Evolutionary conservation across 1,140 invertebrate species (phyloP), one percentile per base, ranked within the genome.

Genomic region (Oryctes rhinoceros): DNA sequence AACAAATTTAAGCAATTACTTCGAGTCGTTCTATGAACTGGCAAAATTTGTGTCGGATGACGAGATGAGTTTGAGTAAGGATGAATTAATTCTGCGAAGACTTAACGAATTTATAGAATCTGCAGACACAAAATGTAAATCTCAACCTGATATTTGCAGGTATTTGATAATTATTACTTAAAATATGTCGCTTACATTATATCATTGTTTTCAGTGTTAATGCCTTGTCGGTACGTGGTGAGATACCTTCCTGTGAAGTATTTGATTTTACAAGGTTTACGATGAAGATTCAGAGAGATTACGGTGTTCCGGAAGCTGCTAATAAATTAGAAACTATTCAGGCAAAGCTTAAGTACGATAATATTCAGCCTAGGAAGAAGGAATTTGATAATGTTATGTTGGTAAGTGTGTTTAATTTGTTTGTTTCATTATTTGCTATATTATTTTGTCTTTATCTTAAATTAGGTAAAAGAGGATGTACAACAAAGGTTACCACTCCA

Each of bases 1-100:
- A 20, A 35, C 65, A 30, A 59, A 82, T 82, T 80, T 83, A 20
- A 78, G 74, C 75, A 62, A 79, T 20, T 83, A 84, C 78, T 85
- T 85, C 71, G 74, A 82, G 9, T 39, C 81, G 67, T 83, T 79
- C 39, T 47, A n/a, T 20, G 35, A 78, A 49, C 59, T 30, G 3
- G 47, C 67, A n/a, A 59, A 24, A 76, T 48, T 30, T 75, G 49
- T 80, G 4, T 78, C 71, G 76, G 35, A 71, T 44, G 7, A 44
- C 15, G 49, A 75, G 24, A 47, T 48, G 20, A 76, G n/a, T 65
- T 76, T 30, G 59, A 78, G 48, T 5, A 20, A 18, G 7, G 59
- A 81, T 62, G 71, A 82, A 76, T 75, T 47, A 7, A 30, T 76
- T 79, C 74, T 74, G 78, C 47, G 53, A 77, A 49, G 24, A 15